These are phyloP conservation scores for Drosophila ficusphila DNA, from an alignment of 1,140 invertebrate species.

Conservation along the genomic window DNA sequence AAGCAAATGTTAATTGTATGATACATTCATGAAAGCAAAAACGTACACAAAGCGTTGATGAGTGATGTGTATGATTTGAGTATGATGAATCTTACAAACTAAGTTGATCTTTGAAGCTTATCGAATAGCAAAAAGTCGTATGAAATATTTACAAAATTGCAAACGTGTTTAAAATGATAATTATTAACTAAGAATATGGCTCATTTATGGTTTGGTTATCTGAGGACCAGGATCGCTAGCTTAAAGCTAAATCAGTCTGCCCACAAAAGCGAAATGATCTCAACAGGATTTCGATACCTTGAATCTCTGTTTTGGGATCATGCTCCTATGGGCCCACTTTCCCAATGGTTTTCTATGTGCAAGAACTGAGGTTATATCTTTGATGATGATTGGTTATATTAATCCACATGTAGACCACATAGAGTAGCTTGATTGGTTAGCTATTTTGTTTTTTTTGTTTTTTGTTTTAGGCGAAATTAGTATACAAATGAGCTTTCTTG, in stretches of 20 bases:
- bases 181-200: conserved; percentile 34
- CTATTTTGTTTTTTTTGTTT: conserved; percentile 50
- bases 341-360: conserved; percentile 17
- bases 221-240: conserved; percentile 16
- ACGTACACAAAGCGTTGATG: conserved; percentile 83
- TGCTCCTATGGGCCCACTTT: conserved; percentile 18
- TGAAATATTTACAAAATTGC: conserved; percentile 67
- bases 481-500: conserved; percentile 79
- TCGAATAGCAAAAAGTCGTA: conserved; percentile 42
- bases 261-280: conserved; percentile 4
- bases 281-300: background rate
- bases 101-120: conserved; percentile 31
- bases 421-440: conserved; percentile 76
- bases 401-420: conserved; percentile 81
- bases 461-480: conserved; percentile 72
- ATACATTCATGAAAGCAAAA: conserved; percentile 80
- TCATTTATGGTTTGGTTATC: conserved; percentile 10
- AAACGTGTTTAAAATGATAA: conserved; percentile 22
- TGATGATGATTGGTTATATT: conserved; percentile 61
- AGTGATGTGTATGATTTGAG: conserved; percentile 58
- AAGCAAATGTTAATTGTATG: conserved; percentile 66
- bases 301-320: background rate
- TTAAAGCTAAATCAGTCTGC: conserved; percentile 23
- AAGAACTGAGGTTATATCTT: conserved; percentile 60
- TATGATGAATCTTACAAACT: conserved; percentile 26